phyloP scores from a whole-genome alignment of 2,888 invertebrate genomes.

The Toxonevra muliebris region DNA sequence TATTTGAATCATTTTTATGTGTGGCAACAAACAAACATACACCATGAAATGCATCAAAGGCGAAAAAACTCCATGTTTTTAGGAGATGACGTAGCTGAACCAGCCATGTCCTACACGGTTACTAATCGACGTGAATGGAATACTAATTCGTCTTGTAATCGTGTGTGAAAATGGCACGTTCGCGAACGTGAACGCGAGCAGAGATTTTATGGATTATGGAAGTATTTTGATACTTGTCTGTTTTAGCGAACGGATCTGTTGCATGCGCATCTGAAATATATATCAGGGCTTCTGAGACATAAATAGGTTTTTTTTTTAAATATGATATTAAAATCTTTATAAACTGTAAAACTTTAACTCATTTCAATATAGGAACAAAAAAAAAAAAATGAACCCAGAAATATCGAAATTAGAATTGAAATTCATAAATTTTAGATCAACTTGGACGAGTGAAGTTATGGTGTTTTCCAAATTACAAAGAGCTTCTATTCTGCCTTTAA shows the following conservation, averaged over 20 bases:
- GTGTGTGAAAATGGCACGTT: constrained; percentile 61
- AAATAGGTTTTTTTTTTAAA: no score
- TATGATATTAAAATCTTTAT: no score
- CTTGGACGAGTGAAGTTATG: no score
- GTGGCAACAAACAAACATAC: not conserved
- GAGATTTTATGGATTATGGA: constrained; percentile 3
- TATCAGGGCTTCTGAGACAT: no score
- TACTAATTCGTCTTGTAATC: constrained; percentile 38
- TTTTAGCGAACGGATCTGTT: not conserved
- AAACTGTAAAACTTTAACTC: no score
- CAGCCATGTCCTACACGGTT: no score
- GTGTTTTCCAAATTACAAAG: no score
- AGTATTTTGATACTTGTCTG: not conserved
- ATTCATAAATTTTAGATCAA: no score
- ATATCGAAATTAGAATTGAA: no score
- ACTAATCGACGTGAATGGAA: constrained; percentile 20
- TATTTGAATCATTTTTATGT: constrained; percentile 11
- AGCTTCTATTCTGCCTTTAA: no score
- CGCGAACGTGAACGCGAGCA: constrained; percentile 36
- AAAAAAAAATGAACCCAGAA: no score
- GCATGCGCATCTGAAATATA: not conserved
- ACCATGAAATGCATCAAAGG: not conserved
- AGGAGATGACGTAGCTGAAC: constrained; percentile 1
- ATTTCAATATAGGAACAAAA: no score
- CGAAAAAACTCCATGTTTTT: constrained; percentile 1